Conservation (phyloP, 2,113 vertebrate species). For the Carollia perspicillata region DNA sequence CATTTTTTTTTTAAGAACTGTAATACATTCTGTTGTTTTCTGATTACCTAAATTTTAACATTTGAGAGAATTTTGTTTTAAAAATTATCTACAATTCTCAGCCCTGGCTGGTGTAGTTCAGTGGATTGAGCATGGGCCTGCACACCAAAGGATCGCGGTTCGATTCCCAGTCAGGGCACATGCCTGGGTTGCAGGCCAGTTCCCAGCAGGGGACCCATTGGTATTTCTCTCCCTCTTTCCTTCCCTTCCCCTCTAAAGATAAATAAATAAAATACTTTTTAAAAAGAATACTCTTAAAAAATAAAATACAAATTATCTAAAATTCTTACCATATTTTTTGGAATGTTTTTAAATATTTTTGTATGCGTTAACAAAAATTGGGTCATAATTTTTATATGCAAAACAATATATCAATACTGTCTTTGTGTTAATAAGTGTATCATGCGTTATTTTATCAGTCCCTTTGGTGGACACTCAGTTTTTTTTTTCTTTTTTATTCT, state of each 20-base stretch:
- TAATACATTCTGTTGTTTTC: background rate
- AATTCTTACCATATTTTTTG: background rate
- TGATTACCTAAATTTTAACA: background rate
- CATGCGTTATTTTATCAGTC: background rate
- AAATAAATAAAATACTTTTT: too few species aligned
- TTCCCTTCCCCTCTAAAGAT: too few species aligned
- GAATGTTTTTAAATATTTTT: background rate
- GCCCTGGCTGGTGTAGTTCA: too few species aligned
- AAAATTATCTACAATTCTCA: background rate
- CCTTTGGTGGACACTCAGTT: background rate
- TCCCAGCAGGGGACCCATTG: too few species aligned
- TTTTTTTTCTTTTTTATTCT: background rate
- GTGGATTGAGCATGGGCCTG: too few species aligned
- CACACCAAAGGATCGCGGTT: too few species aligned
- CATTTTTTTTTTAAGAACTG: background rate
- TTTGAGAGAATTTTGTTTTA: background rate
- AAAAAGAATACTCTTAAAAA: too few species aligned
- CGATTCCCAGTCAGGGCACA: too few species aligned
- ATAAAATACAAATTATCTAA: background rate
- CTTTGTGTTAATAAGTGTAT: background rate
- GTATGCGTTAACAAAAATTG: background rate
- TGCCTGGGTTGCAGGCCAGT: too few species aligned
- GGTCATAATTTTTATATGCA: background rate
- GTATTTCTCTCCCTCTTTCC: too few species aligned
- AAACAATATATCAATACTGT: background rate